Evolutionary conservation across 2,113 vertebrate species (phyloP), one percentile per base, ranked within the genome.

Genomic region (Ailurus styani): DNA sequence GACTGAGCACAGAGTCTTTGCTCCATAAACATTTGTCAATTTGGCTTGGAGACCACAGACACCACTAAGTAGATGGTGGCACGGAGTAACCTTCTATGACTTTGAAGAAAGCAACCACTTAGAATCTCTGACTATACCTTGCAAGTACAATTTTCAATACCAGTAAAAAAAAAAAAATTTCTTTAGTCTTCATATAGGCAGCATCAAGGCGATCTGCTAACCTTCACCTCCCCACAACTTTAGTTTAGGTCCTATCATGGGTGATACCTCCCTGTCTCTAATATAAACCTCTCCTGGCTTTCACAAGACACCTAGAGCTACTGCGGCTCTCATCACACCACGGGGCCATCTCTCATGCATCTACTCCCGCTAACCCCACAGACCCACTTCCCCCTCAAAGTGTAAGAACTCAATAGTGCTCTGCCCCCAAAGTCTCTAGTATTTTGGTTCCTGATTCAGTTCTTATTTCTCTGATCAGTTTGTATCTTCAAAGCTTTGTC

Each of bases 331-430:
- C 62, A 12, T 15, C 18, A 11, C 55, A 55, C n/a, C 37, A 5
- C 0, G 0, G 5, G 4, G 13, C 13, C 40, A 23, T 20, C 29
- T 7, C 37, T n/a, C 23, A 1, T 1, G 0, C 2, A 17, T 20
- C 40, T 37, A 0, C 37, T 25, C 55, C 78, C 70, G 73, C 55
- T 31, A 13, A 20, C n/a, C 13, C 25, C 40, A 54, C 37, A 42
- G 54, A 40, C 21, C 14, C 27, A 34, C 10, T 20, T 75, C 45
- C 3, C 45, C 45, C n/a, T 62, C 10, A 9, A 83, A 83, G 57
- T 25, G 20, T 60, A 72, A 18, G 10, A n/a, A n/a, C 40, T 64
- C 20, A 7, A 10, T 2, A 9, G 29, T 4, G 73, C 31, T 66
- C 42, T 37, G 45, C 8, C 45, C 45, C 42, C 42, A 66, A 42